Evolutionary conservation across 2,113 vertebrate genomes (phyloP), one percentile per base, ranked within the genome.

Genomic region (Capreolus pygargus): DNA sequence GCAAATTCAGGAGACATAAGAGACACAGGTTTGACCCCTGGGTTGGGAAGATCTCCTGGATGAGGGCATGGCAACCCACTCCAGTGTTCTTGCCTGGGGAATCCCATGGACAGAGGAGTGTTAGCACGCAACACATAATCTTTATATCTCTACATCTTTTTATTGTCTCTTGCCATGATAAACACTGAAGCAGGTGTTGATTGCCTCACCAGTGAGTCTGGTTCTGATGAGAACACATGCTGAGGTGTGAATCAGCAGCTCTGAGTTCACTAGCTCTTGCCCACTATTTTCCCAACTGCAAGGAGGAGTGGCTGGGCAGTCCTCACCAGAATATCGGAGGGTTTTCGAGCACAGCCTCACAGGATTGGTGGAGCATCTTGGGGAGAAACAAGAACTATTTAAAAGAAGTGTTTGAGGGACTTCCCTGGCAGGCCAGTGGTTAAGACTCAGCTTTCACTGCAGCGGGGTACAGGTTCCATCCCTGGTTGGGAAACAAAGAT

Each of bases 141-240:
- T 97, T 92, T 90, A 78, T 33, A 10, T 97, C 91, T 97, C 93
- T 58, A 54, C 7, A n/a, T 50, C 89, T 79, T 91, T 91, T 64
- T 97, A 94, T 93, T 97, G 55, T 97, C 86, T 95, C 92, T 98
- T 97, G 86, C 86, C 58, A 70, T 88, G 76, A 97, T 60, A 97
- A 97, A 98, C 95, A 97, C 97, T 97, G 98, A 98, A 98, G 95
- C 94, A 97, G 96, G 97, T 97, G 97, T 94, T 98, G 89, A 98
- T 5, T 96, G 97, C 47, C 74, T 92, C 60, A 86, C 45, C 52
- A 5, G 14, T 14, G 39, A 36, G 25, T 23, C 81, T 82, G 54
- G 74, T 61, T 91, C 54, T 27, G 33, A 60, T 76, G 21, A 86
- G 47, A 52, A 30, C 23, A 13, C 12, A 55, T 12, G 36, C 30